Evolutionary conservation across 2,113 vertebrate genomes (phyloP).

Genomic region (Trachemys scripta): DNA sequence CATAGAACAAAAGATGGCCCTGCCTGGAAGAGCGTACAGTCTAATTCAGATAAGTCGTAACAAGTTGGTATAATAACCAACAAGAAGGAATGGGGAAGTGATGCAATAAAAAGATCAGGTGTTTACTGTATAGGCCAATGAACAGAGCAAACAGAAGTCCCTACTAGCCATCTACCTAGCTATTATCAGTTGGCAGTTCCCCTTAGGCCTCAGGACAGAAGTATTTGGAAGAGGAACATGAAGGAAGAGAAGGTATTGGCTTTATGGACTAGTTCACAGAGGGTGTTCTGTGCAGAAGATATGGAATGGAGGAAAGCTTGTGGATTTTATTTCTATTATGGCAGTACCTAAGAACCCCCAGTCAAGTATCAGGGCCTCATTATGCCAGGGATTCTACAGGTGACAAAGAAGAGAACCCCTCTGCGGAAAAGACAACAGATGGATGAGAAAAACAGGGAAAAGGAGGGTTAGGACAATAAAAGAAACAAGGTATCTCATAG

Average conservation of each 20-base stretch:
- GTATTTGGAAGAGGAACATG: background rate
- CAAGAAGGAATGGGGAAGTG: background rate
- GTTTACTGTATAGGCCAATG: background rate
- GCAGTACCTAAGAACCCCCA: background rate
- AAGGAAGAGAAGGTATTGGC: background rate
- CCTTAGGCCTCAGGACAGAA: background rate
- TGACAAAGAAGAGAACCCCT: background rate
- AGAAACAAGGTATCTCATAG: background rate
- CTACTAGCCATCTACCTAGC: background rate
- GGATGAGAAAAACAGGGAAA: background rate
- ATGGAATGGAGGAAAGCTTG: conserved; percentile 46
- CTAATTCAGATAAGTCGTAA: background rate
- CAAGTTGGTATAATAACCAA: background rate
- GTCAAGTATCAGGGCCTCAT: background rate
- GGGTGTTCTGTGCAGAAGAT: background rate
- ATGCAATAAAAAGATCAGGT: background rate
- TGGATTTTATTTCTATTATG: background rate
- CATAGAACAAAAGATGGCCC: background rate
- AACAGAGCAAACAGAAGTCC: background rate
- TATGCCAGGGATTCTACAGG: background rate
- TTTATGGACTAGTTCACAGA: conserved; percentile 10
- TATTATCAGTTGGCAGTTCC: background rate
- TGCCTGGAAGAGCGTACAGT: background rate
- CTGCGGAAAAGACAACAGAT: background rate
- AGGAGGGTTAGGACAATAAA: background rate